These are phyloP conservation scores for Australoheros facetus DNA, from an alignment of 2,797 vertebrate species.

Conservation along the genomic window DNA sequence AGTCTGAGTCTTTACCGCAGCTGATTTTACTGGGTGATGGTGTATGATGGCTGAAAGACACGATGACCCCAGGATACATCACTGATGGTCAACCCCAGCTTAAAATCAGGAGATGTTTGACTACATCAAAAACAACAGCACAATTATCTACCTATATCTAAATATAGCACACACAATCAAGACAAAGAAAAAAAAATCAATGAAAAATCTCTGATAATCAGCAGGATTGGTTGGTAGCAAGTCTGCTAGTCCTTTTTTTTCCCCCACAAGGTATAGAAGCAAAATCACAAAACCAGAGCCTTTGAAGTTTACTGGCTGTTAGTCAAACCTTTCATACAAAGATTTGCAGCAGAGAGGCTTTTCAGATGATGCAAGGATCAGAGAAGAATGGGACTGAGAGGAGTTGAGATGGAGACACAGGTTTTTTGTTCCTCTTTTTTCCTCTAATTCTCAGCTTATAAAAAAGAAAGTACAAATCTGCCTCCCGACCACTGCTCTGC, in stretches of 20 bases:
- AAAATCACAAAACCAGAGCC: not conserved
- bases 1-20: not conserved
- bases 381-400: conserved; percentile 29
- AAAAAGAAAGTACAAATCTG: conserved; percentile 45
- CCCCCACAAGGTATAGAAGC: not conserved
- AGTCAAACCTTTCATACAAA: conserved; percentile 14
- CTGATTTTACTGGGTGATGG: not conserved
- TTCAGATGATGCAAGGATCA: conserved; percentile 21
- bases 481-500: conserved; percentile 21
- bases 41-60: not conserved
- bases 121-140: not conserved
- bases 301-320: conserved; percentile 26
- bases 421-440: conserved; percentile 22
- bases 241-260: not conserved
- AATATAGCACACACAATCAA: not conserved
- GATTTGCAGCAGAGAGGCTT: conserved; percentile 18
- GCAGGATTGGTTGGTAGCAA: not conserved
- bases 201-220: not conserved
- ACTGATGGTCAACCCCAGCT: not conserved
- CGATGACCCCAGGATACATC: not conserved
- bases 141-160: not conserved
- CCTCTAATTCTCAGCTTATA: conserved; percentile 44
- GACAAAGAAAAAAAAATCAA: not conserved
- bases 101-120: not conserved
- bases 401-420: not conserved